phyloP scores from a whole-genome alignment of 1,140 invertebrate genomes.

The Phocides pigmalion region DNA sequence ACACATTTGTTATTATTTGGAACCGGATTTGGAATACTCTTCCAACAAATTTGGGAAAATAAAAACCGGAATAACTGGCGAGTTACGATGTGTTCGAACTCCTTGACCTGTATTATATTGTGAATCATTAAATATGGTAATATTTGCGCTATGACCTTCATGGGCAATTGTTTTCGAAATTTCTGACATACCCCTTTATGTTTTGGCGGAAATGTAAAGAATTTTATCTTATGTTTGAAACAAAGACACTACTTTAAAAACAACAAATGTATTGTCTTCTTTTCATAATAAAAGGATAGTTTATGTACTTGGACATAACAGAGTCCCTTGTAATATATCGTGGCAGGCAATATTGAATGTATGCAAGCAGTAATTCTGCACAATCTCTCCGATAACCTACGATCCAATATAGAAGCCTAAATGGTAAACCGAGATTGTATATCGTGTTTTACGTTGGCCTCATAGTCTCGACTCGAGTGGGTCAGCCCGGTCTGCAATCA shows the following conservation, averaged over 20 bases:
- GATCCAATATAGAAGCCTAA: conserved; percentile 48
- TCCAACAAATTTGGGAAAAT: conserved; percentile 12
- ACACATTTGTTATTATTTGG: conserved; percentile 1
- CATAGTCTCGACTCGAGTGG: background rate
- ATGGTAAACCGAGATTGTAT: conserved; percentile 38
- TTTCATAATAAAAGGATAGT: background rate
- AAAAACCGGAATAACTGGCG: conserved; percentile 12
- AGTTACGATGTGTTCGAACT: background rate
- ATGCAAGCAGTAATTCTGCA: conserved; percentile 40
- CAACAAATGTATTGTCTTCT: background rate
- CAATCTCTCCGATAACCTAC: conserved; percentile 56
- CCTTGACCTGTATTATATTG: conserved; percentile 14
- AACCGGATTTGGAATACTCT: conserved; percentile 16
- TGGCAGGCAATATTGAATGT: conserved; percentile 22
- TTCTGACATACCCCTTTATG: no score
- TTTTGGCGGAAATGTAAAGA: background rate
- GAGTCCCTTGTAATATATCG: conserved; percentile 35
- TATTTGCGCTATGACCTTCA: background rate
- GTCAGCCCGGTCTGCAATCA: background rate
- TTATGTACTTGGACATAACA: conserved; percentile 14
- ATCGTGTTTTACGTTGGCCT: conserved; percentile 9
- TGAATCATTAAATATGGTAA: conserved; percentile 5
- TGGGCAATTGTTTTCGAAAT: no score
- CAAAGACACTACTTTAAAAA: background rate
- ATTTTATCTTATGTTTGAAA: background rate